Evolutionary conservation across 2,888 invertebrate species (phyloP), one percentile per base, ranked within the genome.

Genomic region (Mystacides longicornis): DNA sequence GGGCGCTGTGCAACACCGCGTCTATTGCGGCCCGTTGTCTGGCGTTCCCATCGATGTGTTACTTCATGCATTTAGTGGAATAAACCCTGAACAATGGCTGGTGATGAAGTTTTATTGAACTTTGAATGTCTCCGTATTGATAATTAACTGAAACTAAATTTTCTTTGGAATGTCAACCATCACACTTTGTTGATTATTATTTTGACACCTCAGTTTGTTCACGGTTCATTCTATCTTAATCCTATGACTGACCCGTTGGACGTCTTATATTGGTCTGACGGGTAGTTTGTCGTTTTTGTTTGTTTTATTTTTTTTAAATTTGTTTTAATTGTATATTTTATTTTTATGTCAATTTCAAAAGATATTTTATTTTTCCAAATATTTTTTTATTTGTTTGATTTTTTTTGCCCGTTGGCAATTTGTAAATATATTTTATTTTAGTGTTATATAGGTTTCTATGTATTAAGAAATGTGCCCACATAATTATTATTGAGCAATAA

Each of bases 401-500:
- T 49, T 21, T 54, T 57, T 46, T 23, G 46, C 53, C 23, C 16
- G 21, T 47, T 42, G 57, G 57, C 57, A 51, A 33, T 33, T 46
- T 57, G 57, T 57, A 57, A 57, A 57, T 57, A 49, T 57, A 48
- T 54, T 54, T 50, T 45, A 54, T 37, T 49, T 55, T 47, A 51
- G 46, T 31, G 55, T 55, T 55, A 51, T 51, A 51, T 55, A 55
- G 43, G 55, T 49, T 51, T 46, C 20, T 56, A 52, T 47, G 43
- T 27, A 42, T 47, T 51, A 58, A 56, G 58, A 58, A 49, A 56
- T 52, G 60, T 52, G 60, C 60, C 56, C 60, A 52, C 58, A 60
- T 56, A 60, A 60, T n/a, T n/a, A 60, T 54, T 54, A 57, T 52
- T 54, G 56, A 60, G 60, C 60, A 58, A 60, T 60, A 60, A 60